Percentiles rank a stretch among this genome's conserved stretches.
Evolutionary conservation across 2,113 vertebrate genomes (phyloP).

Genomic region (Stigmatopora argus): DNA sequence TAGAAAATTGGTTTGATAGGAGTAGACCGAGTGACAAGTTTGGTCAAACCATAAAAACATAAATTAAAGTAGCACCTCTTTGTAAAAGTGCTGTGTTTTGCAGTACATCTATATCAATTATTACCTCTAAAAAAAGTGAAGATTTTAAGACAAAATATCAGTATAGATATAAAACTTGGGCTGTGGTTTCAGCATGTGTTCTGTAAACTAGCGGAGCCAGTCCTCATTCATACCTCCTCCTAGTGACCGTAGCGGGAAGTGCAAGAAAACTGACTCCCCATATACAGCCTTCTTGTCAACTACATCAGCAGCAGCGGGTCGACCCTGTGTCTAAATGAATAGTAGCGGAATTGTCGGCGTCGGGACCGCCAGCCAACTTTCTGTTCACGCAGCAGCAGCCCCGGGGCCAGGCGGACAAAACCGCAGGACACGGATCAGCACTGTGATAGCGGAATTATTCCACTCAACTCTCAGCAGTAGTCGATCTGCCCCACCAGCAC

Average conservation of each 20-base stretch:
- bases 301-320: slow-evolving; percentile 8
- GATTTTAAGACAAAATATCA: not conserved
- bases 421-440: slow-evolving; percentile 36
- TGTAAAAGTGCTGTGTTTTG: too few species aligned
- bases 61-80: too few species aligned
- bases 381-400: slow-evolving; percentile 36
- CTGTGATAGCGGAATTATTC: slow-evolving; percentile 35
- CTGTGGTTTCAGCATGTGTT: slow-evolving; percentile 2
- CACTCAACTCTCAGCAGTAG: slow-evolving; percentile 30
- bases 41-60: too few species aligned
- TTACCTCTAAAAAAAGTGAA: not conserved
- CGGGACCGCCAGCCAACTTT: slow-evolving; percentile 28
- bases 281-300: slow-evolving; percentile 13
- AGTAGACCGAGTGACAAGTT: too few species aligned
- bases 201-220: not conserved
- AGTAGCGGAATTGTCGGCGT: slow-evolving; percentile 8
- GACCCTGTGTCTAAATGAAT: not conserved
- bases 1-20: too few species aligned
- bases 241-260: slow-evolving; percentile 51
- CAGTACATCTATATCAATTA: too few species aligned
- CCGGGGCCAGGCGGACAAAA: slow-evolving; percentile 24
- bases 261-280: slow-evolving; percentile 12
- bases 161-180: not conserved
- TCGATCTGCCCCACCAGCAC: slow-evolving; percentile 19
- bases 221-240: slow-evolving; percentile 59